phyloP scores from a whole-genome alignment of 2,113 vertebrate genomes.

The Bujurquina vittata region DNA sequence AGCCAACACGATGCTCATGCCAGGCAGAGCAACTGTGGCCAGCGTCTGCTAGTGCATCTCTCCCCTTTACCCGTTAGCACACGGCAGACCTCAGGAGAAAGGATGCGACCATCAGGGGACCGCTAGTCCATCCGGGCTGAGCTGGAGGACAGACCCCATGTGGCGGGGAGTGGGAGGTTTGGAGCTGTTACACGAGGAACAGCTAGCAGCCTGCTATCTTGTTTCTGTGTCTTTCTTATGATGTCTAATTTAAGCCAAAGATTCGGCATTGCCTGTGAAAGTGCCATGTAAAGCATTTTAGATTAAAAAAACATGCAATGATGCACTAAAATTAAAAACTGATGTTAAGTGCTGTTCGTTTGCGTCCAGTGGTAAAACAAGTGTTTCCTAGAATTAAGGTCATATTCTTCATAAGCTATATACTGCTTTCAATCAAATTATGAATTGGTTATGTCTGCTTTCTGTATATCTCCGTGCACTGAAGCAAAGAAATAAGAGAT shows the following conservation, averaged over 20 bases:
- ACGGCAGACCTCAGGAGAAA: slow-evolving; percentile 60
- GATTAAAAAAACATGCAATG: not conserved
- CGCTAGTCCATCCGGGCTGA: slow-evolving; percentile 64
- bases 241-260: slow-evolving; percentile 64
- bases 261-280: slow-evolving; percentile 28
- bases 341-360: slow-evolving; percentile 9
- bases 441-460: not conserved
- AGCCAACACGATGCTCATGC: slow-evolving; percentile 61
- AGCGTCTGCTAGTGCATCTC: slow-evolving; percentile 66
- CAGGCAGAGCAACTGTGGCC: slow-evolving; percentile 71
- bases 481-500: not conserved
- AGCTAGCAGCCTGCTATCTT: slow-evolving; percentile 38
- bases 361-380: not conserved
- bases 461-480: not conserved
- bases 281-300: slow-evolving; percentile 10
- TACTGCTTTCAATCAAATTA: slow-evolving; percentile 7
- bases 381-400: slow-evolving; percentile 10
- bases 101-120: slow-evolving; percentile 69
- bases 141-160: slow-evolving; percentile 57
- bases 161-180: slow-evolving; percentile 60
- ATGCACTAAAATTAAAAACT: not conserved
- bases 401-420: not conserved
- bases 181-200: slow-evolving; percentile 25
- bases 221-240: slow-evolving; percentile 38
- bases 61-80: slow-evolving; percentile 50